Percentiles rank a stretch among this genome's conserved stretches.
Evolutionary conservation across 2,113 vertebrate species (phyloP).

Genomic region (Uria lomvia): DNA sequence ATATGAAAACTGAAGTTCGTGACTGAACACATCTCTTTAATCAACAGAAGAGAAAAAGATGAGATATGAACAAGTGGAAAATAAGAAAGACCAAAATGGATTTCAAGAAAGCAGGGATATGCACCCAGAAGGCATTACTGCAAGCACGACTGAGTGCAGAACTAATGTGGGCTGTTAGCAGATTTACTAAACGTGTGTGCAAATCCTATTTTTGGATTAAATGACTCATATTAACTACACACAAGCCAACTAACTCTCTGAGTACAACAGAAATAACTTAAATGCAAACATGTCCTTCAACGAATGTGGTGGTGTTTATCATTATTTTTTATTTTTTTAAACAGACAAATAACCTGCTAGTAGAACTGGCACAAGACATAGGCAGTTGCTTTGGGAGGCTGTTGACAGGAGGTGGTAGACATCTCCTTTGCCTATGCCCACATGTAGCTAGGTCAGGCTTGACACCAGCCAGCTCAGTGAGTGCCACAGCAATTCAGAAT

Average conservation of each 20-base stretch:
- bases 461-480: background rate
- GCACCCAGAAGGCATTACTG: background rate
- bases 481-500: background rate
- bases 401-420: background rate
- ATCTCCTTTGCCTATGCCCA: background rate
- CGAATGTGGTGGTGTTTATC: background rate
- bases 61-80: background rate
- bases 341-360: background rate
- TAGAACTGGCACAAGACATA: background rate
- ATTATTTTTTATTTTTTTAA: background rate
- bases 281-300: background rate
- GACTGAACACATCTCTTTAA: background rate
- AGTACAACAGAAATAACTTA: background rate
- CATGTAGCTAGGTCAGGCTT: background rate
- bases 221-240: slow-evolving; percentile 31
- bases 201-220: slow-evolving; percentile 59
- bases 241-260: background rate
- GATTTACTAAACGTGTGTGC: slow-evolving; percentile 15
- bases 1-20: background rate
- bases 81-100: background rate
- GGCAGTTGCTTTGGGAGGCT: background rate
- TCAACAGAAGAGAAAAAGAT: background rate
- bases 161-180: slow-evolving; percentile 7
- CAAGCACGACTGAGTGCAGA: background rate
- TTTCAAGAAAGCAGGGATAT: background rate